Evolutionary conservation across 2,113 vertebrate species (phyloP).

Genomic region (Beaufortia kweichowensis): DNA sequence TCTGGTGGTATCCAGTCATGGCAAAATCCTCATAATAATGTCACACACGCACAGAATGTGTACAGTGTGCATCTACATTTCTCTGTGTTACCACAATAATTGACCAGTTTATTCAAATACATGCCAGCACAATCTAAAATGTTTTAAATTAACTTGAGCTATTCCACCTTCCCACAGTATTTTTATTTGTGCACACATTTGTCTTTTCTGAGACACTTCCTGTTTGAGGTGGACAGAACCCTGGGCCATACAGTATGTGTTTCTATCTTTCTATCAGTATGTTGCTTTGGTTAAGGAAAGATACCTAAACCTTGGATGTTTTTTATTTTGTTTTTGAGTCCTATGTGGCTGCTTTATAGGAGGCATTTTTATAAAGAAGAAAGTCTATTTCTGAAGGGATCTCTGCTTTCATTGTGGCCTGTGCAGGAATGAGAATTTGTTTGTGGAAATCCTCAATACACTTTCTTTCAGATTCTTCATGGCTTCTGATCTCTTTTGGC

Average conservation of each 20-base stretch:
- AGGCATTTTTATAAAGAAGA: background rate
- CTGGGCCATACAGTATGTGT: background rate
- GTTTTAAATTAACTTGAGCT: no score
- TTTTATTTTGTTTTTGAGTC: background rate
- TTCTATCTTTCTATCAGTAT: background rate
- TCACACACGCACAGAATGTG: background rate
- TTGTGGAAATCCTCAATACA: slow-evolving; percentile 29
- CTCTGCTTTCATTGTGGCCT: slow-evolving; percentile 42
- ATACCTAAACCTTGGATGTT: background rate
- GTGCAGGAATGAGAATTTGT: slow-evolving; percentile 13
- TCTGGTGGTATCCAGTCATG: slow-evolving; percentile 12
- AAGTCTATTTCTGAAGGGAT: slow-evolving; percentile 37
- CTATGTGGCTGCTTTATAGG: slow-evolving; percentile 21
- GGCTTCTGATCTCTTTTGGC: slow-evolving; percentile 19
- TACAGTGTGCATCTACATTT: no score
- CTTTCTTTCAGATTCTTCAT: slow-evolving; percentile 20
- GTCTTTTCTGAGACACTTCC: slow-evolving; percentile 18
- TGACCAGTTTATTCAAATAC: background rate
- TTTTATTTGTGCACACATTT: background rate
- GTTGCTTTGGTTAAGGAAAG: background rate
- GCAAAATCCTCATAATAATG: no score
- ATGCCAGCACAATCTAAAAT: background rate
- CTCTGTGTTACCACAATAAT: no score
- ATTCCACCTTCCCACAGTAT: background rate
- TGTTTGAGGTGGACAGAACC: background rate